Base-by-base conservation (phyloP, 2,113 vertebrate genomes). In the Leuciscus idus region DNA sequence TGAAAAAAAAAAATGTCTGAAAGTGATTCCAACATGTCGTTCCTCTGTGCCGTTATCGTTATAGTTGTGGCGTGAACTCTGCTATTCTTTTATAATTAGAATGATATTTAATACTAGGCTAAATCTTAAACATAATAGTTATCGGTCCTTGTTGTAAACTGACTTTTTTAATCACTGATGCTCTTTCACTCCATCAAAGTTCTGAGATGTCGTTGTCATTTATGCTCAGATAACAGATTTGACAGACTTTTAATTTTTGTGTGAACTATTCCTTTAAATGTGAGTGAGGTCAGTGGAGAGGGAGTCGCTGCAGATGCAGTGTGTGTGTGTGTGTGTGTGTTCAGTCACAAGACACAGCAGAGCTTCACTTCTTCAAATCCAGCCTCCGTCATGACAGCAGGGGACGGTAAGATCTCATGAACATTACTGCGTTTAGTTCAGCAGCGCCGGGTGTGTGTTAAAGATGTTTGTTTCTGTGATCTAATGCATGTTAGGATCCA, bases 301-400 rank as follows among this genome's bases (percentile, higher is more conserved):
- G 11, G 43, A 75, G 72, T 75, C n/a, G n/a, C 43, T 75, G 72
- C 43, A 46, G 70, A 73, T 1, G 64, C 26, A 7, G 43, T 79
- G 55, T 70, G 43, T 21, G 62, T 55, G 76, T n/a, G 62, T 46
- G n/a, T 52, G 64, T 66, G 46, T n/a, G 66, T 74, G 43, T 75
- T 74, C 23, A 74, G 70, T 74, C 70, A 74, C 39, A 74, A 48
- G 39, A 74, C 70, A 76, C 9, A 77, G 8, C 75, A 57, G 75
- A 78, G 15, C 55, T 26, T 61, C 11, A 48, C 2, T 70, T 0
- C 81, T 70, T 81, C 59, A 43, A 50, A 23, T 33, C 83, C 46
- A 61, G 30, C 77, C 4, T 90, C 57, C 82, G 84, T 59, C 36
- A 91, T 91, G 90, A 90, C 89, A 10, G 81, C 87, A 55, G 86